Evolutionary conservation across 2,888 invertebrate genomes (phyloP), one percentile per base, ranked within the genome.

Genomic region (Brenthis ino): DNA sequence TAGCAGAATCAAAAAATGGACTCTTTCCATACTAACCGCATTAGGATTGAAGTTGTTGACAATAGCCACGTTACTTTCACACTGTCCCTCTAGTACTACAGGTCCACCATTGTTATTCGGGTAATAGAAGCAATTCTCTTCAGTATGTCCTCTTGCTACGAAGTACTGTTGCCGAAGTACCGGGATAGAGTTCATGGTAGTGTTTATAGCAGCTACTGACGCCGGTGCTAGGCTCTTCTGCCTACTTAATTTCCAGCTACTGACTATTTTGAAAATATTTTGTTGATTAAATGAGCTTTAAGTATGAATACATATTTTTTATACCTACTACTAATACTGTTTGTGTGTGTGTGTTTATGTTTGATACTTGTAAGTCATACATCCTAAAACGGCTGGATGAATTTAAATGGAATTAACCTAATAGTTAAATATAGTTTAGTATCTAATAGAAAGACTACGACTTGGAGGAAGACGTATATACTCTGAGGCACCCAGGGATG

Each of bases 91-190:
- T 13, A 87, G 73, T 28, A 86, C 69, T 0, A 90, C 87, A 6
- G 87, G 85, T 2, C 89, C 91, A 4, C 88, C 91, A 1, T 82
- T 70, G 58, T 87, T 88, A 24, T 90, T 83, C 0, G 91, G 92
- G 53, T 91, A 93, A 75, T 74, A 87, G 84, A 90, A 90, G 75
- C 92, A 93, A 43, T 80, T 79, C 0, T 79, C 82, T 3, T 83
- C 84, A 2, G 76, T 81, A 47, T 91, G 90, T 0, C 77, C 77
- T 68, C 85, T 81, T 0, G 54, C n/a, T 0, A 76, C 63, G 69
- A 78, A 92, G 74, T 89, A 92, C 5, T 77, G 73, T 50, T 87
- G 76, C 0, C 77, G 72, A 0, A 92, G 77, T 0, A 89, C 89
- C 66, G 80, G 82, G 0, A 90, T 75, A 3, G 71, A 77, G 43